These are phyloP conservation scores for Drosophila ananassae DNA, from an alignment of 1,140 invertebrate species.

Conservation along the genomic window DNA sequence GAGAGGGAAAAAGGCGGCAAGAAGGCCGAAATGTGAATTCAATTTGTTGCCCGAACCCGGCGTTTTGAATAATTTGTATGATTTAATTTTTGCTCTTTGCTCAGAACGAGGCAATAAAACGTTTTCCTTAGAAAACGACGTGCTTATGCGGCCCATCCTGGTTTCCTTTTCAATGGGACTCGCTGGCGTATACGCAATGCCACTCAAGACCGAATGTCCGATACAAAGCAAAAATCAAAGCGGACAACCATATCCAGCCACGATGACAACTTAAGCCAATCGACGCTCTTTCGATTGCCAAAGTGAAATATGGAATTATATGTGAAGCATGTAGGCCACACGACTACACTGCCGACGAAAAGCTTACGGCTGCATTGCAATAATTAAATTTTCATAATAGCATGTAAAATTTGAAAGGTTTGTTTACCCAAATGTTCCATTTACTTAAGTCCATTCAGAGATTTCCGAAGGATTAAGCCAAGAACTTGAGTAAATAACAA, in stretches of 20 bases:
- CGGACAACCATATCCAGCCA: conserved; percentile 26
- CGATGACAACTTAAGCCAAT: conserved; percentile 74
- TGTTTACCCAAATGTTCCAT: not conserved
- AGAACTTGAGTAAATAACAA: conserved; percentile 34
- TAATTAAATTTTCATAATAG: conserved; percentile 31
- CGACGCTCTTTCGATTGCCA: conserved; percentile 56
- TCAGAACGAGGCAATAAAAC: conserved; percentile 69
- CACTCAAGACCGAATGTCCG: conserved; percentile 3
- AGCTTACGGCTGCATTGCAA: conserved; percentile 18
- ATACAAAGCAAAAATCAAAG: conserved; percentile 51
- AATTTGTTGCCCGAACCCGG: conserved; percentile 57
- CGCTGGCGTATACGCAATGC: conserved; percentile 60
- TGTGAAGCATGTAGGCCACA: conserved; percentile 16
- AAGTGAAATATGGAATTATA: conserved; percentile 71
- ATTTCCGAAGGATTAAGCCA: conserved; percentile 18
- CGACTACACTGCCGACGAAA: conserved; percentile 31
- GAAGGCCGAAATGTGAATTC: conserved; percentile 63
- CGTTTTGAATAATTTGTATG: conserved; percentile 79
- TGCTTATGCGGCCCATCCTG: conserved; percentile 55
- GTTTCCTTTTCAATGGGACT: conserved; percentile 11
- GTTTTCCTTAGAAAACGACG: conserved; percentile 45
- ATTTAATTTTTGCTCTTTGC: conserved; percentile 72
- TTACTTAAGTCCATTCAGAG: not conserved
- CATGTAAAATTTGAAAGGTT: not conserved
- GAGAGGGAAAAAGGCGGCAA: conserved; percentile 16